Conservation (phyloP, 2,113 vertebrate genomes). For the Ursus arctos region DNA sequence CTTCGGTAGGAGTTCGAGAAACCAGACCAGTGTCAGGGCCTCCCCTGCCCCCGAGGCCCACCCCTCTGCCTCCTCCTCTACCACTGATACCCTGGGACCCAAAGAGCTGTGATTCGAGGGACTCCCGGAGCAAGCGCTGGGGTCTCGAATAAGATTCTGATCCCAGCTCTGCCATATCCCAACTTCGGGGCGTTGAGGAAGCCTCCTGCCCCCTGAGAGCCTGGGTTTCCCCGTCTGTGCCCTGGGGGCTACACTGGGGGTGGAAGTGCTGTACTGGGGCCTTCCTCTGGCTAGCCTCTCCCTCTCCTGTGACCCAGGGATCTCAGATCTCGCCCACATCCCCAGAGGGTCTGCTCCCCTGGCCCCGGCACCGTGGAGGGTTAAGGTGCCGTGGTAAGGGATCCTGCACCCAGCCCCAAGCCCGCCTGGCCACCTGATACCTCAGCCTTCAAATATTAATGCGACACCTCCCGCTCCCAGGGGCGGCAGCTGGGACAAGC, state of each 20-base stretch:
- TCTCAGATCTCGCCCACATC: background rate
- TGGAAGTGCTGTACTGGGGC: accelerated
- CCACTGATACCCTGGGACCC: accelerated
- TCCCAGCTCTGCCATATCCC: accelerated
- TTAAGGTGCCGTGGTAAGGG: background rate
- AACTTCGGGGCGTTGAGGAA: too few relatives aligned
- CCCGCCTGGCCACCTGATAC: slow-evolving; percentile 69
- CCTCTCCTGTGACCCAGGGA: background rate
- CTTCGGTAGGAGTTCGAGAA: accelerated
- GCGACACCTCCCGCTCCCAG: background rate
- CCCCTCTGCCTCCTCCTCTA: background rate
- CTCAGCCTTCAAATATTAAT: slow-evolving; percentile 73
- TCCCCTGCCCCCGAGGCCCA: too few relatives aligned
- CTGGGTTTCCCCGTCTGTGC: background rate
- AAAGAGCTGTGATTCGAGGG: background rate
- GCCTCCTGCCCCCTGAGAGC: background rate
- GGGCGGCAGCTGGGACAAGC: background rate
- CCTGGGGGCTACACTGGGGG: too few relatives aligned
- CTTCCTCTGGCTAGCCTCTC: background rate
- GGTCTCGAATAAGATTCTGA: background rate
- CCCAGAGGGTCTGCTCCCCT: background rate
- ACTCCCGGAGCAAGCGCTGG: background rate
- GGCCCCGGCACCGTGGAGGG: background rate
- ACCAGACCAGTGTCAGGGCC: accelerated
- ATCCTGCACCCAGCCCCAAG: slow-evolving; percentile 37